A percentile compares a stretch with the other conserved stretches of the same genome.
phyloP scores from a whole-genome alignment of 2,888 invertebrate species.

The Creontiades dilutus region DNA sequence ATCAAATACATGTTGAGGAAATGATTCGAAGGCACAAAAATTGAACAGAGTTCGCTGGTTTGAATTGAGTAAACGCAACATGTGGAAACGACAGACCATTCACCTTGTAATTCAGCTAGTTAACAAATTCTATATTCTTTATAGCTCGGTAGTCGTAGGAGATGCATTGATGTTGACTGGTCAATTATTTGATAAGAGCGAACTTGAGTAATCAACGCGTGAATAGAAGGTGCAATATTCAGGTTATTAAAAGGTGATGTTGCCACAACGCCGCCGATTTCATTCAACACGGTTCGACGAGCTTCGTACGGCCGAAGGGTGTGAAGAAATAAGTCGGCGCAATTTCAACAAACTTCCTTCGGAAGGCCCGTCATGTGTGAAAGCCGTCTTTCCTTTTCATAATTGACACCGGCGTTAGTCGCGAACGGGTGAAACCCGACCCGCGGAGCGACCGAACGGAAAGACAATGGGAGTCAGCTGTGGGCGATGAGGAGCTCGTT shows the following conservation, averaged over 20 bases:
- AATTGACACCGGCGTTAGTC: background rate
- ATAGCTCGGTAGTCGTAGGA: too few species aligned
- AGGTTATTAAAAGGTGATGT: background rate
- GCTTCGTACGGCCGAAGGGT: background rate
- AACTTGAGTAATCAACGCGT: background rate
- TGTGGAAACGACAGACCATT: too few species aligned
- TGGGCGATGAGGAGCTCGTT: background rate
- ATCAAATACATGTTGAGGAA: too few species aligned
- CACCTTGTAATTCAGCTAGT: too few species aligned
- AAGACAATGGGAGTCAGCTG: slow-evolving; percentile 16
- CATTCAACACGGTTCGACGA: slow-evolving; percentile 2
- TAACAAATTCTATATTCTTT: too few species aligned
- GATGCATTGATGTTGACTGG: too few species aligned
- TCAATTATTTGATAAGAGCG: background rate
- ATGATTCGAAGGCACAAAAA: too few species aligned
- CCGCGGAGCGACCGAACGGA: background rate
- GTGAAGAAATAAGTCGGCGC: background rate
- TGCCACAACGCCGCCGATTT: background rate
- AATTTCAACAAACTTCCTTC: slow-evolving; percentile 8
- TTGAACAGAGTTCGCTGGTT: too few species aligned
- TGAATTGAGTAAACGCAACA: too few species aligned
- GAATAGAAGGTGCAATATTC: background rate
- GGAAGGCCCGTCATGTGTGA: background rate
- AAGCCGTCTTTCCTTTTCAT: background rate
- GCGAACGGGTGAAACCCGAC: background rate